Conservation (phyloP, 2,888 invertebrate species). For the Blomia tropicalis region DNA sequence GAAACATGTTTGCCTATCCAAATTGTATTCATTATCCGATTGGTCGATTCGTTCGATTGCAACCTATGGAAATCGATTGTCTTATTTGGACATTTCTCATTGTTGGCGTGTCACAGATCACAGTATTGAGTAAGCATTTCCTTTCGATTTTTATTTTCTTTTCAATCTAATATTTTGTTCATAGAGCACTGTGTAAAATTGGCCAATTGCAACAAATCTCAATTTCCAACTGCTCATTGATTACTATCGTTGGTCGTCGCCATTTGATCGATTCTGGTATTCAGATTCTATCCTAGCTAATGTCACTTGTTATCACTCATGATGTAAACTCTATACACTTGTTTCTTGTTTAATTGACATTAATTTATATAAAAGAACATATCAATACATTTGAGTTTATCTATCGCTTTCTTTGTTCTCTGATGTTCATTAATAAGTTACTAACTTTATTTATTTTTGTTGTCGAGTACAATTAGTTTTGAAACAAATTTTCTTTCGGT, state of each 20-base stretch:
- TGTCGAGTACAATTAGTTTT: too few relatives aligned
- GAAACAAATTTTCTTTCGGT: too few relatives aligned
- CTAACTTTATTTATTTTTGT: too few relatives aligned
- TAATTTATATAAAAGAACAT: too few relatives aligned
- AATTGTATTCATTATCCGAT: not conserved
- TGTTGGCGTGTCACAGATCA: slow-evolving; percentile 1
- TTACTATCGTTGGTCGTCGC: slow-evolving; percentile 30
- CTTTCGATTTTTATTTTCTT: too few relatives aligned
- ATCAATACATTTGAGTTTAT: too few relatives aligned
- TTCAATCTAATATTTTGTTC: not conserved
- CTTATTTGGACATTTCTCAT: not conserved
- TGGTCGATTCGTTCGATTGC: not conserved
- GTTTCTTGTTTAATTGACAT: too few relatives aligned
- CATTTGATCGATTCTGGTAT: not conserved
- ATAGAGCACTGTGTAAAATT: not conserved
- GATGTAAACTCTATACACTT: too few relatives aligned
- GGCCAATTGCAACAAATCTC: not conserved
- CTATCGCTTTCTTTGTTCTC: too few relatives aligned
- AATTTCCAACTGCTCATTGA: not conserved
- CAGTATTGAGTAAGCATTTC: not conserved
- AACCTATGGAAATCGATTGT: not conserved
- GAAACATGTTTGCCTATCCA: not conserved
- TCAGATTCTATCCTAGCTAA: not conserved
- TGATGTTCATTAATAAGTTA: too few relatives aligned
- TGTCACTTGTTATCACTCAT: too few relatives aligned